Evolutionary conservation across 1,140 invertebrate genomes (phyloP), one percentile per base, ranked within the genome.

Genomic region (Leptinotarsa lineolata): DNA sequence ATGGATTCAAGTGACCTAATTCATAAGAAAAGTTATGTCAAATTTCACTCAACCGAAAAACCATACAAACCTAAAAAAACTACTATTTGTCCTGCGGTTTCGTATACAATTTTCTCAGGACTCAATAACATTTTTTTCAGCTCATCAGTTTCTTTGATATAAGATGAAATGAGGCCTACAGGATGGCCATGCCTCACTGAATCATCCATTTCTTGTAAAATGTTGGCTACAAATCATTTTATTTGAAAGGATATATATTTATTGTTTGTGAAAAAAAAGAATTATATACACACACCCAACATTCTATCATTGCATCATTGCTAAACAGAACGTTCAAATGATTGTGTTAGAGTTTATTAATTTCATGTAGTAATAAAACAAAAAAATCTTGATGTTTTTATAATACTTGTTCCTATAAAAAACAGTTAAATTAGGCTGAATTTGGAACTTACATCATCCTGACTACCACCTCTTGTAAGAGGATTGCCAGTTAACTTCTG

Each of bases 141-240:
- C 61, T 83, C 78, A 13, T 74, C 48, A 16, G 80, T 72, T 64
- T 84, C 81, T 60, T 80, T 77, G 2, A 73, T 72, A 44, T 79
- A 79, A 16, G 80, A 84, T 67, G 79, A 78, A 39, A 83, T 66
- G 18, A 84, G 73, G 45, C 81, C 76, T 2, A 81, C 72, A 22
- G 72, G 61, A 30, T 78, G 86, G 2, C 85, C 83, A 70, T 84
- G 83, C 61, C 88, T 75, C 64, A 87, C 81, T 48, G 86, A 86
- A 64, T 84, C 84, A 79, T 90, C 88, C 68, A 90, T 80, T 81
- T 90, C 88, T 81, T 88, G 87, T 3, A 90, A 79, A 16, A 82
- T 70, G 69, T 72, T 79, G 45, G 78, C 82, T 76, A 69, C 73
- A 73, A 73, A 39, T 63, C 18, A 63, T n/a, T 59, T 2, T 11